A percentile compares a stretch with the other conserved stretches of the same genome.
phyloP scores from a whole-genome alignment of 2,797 vertebrate species.

The Aselliscus stoliczkanus region DNA sequence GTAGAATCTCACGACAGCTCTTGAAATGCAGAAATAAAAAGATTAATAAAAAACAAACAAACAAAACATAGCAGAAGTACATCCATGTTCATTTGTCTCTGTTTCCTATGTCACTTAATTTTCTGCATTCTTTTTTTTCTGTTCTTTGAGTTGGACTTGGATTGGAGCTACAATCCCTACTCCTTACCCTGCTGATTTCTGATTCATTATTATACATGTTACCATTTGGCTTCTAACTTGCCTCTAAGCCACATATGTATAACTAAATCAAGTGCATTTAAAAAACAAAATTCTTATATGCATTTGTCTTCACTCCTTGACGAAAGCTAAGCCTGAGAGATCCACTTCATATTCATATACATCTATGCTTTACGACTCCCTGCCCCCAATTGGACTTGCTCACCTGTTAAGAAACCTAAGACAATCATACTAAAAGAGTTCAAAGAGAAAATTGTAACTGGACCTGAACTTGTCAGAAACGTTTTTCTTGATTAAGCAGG shows the following conservation, averaged over 20 bases:
- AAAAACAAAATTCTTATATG: not conserved
- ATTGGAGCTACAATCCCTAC: not conserved
- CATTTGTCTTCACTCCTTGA: not conserved
- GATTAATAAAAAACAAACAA: not conserved
- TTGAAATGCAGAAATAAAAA: not conserved
- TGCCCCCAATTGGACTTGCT: not conserved
- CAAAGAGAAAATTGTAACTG: not conserved
- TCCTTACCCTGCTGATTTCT: not conserved
- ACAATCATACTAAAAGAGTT: not conserved
- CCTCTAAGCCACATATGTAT: not conserved
- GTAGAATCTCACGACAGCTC: not conserved
- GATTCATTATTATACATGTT: not conserved
- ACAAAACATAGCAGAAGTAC: too few relatives aligned
- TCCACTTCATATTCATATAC: not conserved
- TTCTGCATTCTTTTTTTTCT: not conserved
- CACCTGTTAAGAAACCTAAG: not conserved
- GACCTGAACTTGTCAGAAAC: not conserved
- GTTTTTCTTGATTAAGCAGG: not conserved
- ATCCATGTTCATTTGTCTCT: not conserved
- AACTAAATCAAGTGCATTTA: not conserved
- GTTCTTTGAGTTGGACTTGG: not conserved
- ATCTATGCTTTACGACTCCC: not conserved
- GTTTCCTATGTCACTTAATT: not conserved
- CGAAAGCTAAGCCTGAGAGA: not conserved
- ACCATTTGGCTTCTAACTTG: not conserved